phyloP scores from a whole-genome alignment of 2,113 vertebrate genomes.

The Tachysurus fulvidraco region DNA sequence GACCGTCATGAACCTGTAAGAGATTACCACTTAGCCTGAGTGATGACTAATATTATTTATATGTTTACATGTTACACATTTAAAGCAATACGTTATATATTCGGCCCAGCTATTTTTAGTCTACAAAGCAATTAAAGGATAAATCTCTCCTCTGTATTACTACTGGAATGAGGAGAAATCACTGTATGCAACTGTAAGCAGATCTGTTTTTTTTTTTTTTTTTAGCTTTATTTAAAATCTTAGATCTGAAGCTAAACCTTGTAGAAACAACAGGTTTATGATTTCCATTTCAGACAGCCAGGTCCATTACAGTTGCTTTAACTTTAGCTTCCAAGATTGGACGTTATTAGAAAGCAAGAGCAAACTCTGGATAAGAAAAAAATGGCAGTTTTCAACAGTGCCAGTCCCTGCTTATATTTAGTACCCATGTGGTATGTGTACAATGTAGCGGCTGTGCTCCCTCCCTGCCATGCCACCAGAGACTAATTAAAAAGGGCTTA shows the following conservation, averaged over 20 bases:
- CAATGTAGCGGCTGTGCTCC: conserved; percentile 32
- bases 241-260: neutral
- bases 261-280: neutral
- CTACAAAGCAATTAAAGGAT: neutral
- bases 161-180: neutral
- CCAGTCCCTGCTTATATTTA: conserved; percentile 39
- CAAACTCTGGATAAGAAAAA: neutral
- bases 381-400: neutral
- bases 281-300: neutral
- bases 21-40: neutral
- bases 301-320: neutral
- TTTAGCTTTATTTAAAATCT: neutral
- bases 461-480: conserved; percentile 37
- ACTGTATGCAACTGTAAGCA: neutral
- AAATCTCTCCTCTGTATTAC: neutral
- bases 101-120: neutral
- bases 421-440: conserved; percentile 47
- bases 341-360: neutral
- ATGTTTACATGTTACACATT: neutral
- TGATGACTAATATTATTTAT: neutral
- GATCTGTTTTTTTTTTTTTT: too few species aligned
- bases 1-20: neutral
- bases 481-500: conserved; percentile 56
- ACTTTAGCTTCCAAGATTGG: neutral
- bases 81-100: neutral